Conservation (phyloP, 2,888 invertebrate species). For the Marronus borbonicus region DNA sequence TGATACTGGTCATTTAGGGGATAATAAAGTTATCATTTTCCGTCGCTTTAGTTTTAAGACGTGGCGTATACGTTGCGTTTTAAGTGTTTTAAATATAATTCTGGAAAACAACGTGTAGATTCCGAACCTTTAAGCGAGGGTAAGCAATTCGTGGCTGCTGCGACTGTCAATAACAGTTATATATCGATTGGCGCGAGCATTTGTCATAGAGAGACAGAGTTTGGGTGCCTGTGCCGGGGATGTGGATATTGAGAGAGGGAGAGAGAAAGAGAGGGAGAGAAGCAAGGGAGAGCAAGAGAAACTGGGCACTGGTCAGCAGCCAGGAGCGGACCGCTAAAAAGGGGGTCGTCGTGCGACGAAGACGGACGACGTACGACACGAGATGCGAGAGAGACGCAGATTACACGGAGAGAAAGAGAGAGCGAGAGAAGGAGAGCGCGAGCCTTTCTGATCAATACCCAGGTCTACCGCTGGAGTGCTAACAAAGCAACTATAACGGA, state of each 20-base stretch:
- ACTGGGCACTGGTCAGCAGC: slow-evolving; percentile 69
- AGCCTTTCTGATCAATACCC: slow-evolving; percentile 70
- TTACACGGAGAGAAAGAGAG: not conserved
- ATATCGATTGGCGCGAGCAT: slow-evolving; percentile 70
- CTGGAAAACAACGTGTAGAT: too few relatives aligned
- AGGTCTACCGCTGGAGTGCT: slow-evolving; percentile 72
- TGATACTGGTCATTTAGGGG: too few relatives aligned
- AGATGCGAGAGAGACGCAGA: slow-evolving; percentile 34
- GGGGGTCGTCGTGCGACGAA: slow-evolving; percentile 47
- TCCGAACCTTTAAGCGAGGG: too few relatives aligned
- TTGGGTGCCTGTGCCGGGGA: slow-evolving; percentile 64
- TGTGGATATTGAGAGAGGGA: slow-evolving; percentile 11
- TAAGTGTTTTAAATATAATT: too few relatives aligned
- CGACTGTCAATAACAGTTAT: slow-evolving; percentile 69
- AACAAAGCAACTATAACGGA: slow-evolving; percentile 72
- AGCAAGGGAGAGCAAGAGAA: slow-evolving; percentile 50
- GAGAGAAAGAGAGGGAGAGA: slow-evolving; percentile 52
- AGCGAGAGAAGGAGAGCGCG: slow-evolving; percentile 52
- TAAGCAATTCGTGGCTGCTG: too few relatives aligned
- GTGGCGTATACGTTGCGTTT: too few relatives aligned
- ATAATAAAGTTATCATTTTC: too few relatives aligned
- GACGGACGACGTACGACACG: slow-evolving; percentile 25
- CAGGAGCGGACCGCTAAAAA: slow-evolving; percentile 50
- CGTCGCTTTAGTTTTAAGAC: too few relatives aligned
- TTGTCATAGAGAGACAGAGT: slow-evolving; percentile 69